Conservation (phyloP, 2,113 vertebrate genomes). For the Aphyosemion australe region DNA sequence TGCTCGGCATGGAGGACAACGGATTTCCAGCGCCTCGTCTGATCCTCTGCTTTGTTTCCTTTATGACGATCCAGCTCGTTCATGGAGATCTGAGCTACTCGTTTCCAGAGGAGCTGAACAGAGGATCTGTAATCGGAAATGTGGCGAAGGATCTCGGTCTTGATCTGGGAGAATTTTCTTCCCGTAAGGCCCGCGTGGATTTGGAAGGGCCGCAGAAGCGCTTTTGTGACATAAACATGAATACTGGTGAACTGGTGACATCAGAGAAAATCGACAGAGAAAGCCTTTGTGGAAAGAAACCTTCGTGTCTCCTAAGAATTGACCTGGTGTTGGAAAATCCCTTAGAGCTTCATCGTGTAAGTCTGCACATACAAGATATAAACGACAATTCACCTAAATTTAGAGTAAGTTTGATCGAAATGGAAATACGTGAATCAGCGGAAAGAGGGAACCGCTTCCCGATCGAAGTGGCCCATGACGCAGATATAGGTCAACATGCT, state of each 20-base stretch:
- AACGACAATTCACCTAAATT: conserved; percentile 79
- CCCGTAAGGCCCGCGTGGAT: conserved; percentile 62
- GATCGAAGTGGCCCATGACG: conserved; percentile 72
- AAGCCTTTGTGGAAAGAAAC: conserved; percentile 51
- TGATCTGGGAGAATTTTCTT: conserved; percentile 57
- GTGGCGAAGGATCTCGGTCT: conserved; percentile 77
- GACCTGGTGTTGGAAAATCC: conserved; percentile 68
- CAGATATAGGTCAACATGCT: conserved; percentile 78
- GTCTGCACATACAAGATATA: conserved; percentile 76
- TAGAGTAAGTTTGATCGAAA: conserved; percentile 20
- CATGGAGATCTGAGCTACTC: conserved; percentile 72
- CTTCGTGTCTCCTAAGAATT: conserved; percentile 50
- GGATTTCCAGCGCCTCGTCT: conserved; percentile 10
- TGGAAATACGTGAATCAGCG: conserved; percentile 71
- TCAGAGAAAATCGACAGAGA: conserved; percentile 64
- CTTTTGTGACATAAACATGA: conserved; percentile 49
- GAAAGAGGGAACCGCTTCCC: conserved; percentile 66
- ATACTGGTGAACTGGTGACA: conserved; percentile 48
- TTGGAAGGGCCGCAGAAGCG: conserved; percentile 13
- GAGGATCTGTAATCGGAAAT: conserved; percentile 74
- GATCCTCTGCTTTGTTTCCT: conserved; percentile 12
- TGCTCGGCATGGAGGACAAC: conserved; percentile 13
- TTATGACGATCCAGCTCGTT: conserved; percentile 26
- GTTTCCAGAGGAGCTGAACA: conserved; percentile 74
- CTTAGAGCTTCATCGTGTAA: conserved; percentile 57